Conservation (phyloP, 1,140 invertebrate species). For the Polypedilum pembai region DNA sequence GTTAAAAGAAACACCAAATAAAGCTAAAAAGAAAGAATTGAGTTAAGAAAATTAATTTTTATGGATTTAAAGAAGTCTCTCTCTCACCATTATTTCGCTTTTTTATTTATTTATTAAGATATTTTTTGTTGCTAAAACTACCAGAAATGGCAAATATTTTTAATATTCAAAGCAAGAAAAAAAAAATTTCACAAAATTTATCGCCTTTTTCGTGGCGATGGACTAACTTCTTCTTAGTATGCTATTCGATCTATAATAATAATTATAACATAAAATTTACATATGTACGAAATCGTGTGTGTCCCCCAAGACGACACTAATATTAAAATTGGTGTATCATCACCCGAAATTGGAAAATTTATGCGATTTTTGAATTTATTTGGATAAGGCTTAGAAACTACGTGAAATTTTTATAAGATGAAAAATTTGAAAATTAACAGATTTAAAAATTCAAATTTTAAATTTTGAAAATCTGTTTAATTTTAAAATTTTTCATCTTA, state of each 20-base stretch:
- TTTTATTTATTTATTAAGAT: not conserved
- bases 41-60: constrained; percentile 25
- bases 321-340: constrained; percentile 9
- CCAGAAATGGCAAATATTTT: not conserved
- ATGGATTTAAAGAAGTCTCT: constrained; percentile 23
- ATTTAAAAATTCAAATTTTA: too few species aligned
- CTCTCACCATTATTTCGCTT: not conserved
- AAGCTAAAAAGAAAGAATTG: not conserved
- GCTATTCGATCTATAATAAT: not conserved
- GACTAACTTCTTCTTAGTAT: too few species aligned
- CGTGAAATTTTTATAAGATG: too few species aligned
- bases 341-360: not conserved
- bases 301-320: too few species aligned
- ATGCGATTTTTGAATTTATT: too few species aligned
- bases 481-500: too few species aligned
- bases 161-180: too few species aligned
- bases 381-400: too few species aligned
- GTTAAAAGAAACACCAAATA: constrained; percentile 27
- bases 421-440: too few species aligned
- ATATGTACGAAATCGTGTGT: constrained; percentile 1
- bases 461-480: too few species aligned
- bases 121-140: not conserved
- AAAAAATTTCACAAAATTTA: not conserved
- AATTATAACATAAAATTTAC: constrained; percentile 20
- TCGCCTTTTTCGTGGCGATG: not conserved